phyloP scores from a whole-genome alignment of 2,888 invertebrate genomes.

The Synergus itoensis region DNA sequence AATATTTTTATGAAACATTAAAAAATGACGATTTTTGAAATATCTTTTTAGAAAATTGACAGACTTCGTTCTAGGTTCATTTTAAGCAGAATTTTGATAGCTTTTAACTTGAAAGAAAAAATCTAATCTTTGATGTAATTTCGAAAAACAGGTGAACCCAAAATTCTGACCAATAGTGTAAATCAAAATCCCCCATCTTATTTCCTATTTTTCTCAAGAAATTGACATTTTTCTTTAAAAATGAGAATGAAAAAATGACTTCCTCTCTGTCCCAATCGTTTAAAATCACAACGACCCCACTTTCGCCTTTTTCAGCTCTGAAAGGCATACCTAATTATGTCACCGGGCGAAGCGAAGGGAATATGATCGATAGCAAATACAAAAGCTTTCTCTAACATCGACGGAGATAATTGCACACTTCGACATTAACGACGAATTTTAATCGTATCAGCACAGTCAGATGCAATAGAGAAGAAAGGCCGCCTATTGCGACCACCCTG shows the following conservation, averaged over 20 bases:
- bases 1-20: no score
- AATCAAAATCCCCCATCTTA: no score
- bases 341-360: conserved; percentile 57
- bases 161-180: no score
- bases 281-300: conserved; percentile 12
- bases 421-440: conserved; percentile 48
- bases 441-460: conserved; percentile 43
- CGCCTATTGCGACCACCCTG: conserved; percentile 12
- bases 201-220: no score
- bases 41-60: no score
- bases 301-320: background rate
- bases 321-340: conserved; percentile 20
- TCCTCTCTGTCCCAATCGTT: background rate
- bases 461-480: conserved; percentile 13
- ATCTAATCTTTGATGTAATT: no score
- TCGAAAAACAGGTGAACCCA: no score
- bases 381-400: conserved; percentile 67
- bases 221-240: background rate
- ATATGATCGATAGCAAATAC: conserved; percentile 69
- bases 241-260: background rate
- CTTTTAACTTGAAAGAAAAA: no score
- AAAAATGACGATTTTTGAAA: no score
- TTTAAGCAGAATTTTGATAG: no score
- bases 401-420: conserved; percentile 50
- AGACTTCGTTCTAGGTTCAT: no score